Base-by-base conservation (phyloP, 2,888 invertebrate species). In the Tanytarsus gracilentus region DNA sequence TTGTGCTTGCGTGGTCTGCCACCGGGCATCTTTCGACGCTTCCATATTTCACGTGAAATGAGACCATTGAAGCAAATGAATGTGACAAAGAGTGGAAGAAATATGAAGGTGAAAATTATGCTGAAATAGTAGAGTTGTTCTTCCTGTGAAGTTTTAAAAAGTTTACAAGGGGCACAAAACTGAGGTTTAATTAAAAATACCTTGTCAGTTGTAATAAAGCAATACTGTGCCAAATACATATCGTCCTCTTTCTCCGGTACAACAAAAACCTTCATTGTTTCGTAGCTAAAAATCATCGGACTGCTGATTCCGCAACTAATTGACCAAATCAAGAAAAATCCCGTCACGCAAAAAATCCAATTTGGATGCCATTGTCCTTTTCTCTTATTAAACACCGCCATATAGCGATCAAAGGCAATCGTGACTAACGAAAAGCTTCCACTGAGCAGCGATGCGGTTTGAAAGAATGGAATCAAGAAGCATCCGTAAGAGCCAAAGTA, bases 361-460 rank as follows among this genome's bases (percentile, higher is more conserved):
- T 36, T 30, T 9, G 29, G 49, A 11, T 48, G 16, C 23, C 30
- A 30, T 36, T 50, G 29, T 18, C 30, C 36, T 16, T 60, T 50
- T 2, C 29, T 16, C 11, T 50, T 60, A 11, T 30, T 48, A 3
- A 48, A 23, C 11, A 60, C 33, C 2, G 60, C 60, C 23, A 60
- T 27, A 25, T 60, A 60, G 6, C 60, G 33, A 50, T 60, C 60
- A 1, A 60, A 9, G 1, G 60, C 60, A n/a, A 60, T 60, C n/a
- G 75, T 73, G 7, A 79, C 72, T 18, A 81, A 68, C 1, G 78
- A 76, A 53, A 77, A 67, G 11, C 79, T 78, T 64, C 78, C 78
- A 1, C 72, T 75, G 30, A 79, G 65, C 30, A 79, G 71, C 2
- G 78, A 76, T 1, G 73, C 69, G 1, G 77, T 75, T 64, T 79